These are phyloP conservation scores for Tachuris rubrigastra DNA, from an alignment of 2,113 vertebrate species.

Conservation along the genomic window DNA sequence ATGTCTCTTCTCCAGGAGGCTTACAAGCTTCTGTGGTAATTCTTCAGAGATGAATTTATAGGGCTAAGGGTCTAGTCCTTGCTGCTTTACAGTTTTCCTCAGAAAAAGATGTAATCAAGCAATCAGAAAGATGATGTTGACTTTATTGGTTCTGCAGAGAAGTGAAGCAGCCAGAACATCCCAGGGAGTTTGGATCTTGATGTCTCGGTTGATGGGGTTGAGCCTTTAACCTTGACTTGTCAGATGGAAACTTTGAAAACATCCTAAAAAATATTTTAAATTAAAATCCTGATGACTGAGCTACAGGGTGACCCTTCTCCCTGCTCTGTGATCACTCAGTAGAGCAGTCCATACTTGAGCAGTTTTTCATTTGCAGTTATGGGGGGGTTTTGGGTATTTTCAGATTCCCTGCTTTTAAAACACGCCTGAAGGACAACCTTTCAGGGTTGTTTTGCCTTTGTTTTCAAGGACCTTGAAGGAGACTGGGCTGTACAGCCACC, in stretches of 20 bases:
- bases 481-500: constrained; percentile 88
- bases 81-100: neutral
- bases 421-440: neutral
- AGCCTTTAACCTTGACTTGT: constrained; percentile 50
- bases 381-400: neutral
- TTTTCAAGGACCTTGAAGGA: constrained; percentile 87
- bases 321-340: neutral
- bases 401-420: neutral
- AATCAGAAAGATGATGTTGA: constrained; percentile 27
- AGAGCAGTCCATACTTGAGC: neutral
- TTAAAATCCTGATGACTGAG: neutral
- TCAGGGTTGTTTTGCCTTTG: neutral
- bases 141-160: constrained; percentile 27
- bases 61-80: neutral
- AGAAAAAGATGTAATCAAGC: constrained; percentile 22
- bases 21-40: neutral
- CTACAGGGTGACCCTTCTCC: neutral
- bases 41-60: constrained; percentile 9
- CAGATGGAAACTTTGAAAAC: constrained; percentile 28
- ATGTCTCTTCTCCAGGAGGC: neutral
- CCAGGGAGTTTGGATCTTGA: constrained; percentile 12
- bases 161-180: constrained; percentile 18
- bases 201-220: neutral
- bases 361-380: constrained; percentile 24
- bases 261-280: neutral